Conservation (phyloP, 2,113 vertebrate genomes). For the Austrofundulus limnaeus region DNA sequence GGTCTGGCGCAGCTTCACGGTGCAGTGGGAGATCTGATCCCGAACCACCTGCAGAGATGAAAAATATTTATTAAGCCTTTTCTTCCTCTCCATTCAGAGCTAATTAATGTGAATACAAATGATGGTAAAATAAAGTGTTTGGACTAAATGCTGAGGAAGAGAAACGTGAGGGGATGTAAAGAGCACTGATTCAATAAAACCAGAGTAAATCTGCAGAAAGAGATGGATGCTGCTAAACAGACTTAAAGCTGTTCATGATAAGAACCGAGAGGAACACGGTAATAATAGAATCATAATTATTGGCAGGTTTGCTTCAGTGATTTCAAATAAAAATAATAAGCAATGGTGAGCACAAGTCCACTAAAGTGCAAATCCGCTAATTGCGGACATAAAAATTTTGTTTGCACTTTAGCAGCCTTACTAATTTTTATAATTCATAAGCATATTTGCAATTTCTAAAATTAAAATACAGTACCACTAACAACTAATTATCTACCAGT, state of each 20-base stretch:
- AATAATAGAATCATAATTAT: conserved; percentile 26
- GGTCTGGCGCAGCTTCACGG: conserved; percentile 96
- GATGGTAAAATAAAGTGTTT: neutral
- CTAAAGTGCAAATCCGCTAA: too few relatives aligned
- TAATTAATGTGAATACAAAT: conserved; percentile 10
- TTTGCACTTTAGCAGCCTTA: too few relatives aligned
- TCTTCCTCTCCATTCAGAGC: too few relatives aligned
- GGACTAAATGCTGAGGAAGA: neutral
- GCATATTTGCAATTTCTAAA: too few relatives aligned
- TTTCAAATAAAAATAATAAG: neutral
- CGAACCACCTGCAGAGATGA: conserved; percentile 96
- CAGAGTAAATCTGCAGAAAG: neutral
- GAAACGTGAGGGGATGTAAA: neutral
- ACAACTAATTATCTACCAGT: too few relatives aligned
- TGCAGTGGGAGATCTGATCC: conserved; percentile 98
- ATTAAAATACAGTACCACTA: too few relatives aligned
- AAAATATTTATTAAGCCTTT: too few relatives aligned
- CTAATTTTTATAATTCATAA: too few relatives aligned
- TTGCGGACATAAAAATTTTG: too few relatives aligned
- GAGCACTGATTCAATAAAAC: too few relatives aligned
- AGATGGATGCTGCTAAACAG: neutral
- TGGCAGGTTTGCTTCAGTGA: conserved; percentile 11
- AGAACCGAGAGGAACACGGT: conserved; percentile 15
- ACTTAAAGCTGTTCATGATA: conserved; percentile 11
- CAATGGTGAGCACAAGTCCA: too few relatives aligned